phyloP scores from a whole-genome alignment of 2,888 invertebrate genomes.

The Ethmia dodecea region DNA sequence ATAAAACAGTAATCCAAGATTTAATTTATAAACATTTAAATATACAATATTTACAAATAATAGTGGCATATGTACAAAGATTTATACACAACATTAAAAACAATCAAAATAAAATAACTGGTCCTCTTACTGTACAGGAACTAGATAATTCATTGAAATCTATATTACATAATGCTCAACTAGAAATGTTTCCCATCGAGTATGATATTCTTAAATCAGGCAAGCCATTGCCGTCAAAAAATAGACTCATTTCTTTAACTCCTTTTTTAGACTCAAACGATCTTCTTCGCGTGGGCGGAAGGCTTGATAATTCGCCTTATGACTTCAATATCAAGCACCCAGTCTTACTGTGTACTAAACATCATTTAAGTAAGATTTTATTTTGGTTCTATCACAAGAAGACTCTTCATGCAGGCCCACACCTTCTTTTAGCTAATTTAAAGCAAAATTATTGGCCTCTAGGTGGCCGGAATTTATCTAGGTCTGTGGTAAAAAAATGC shows the following conservation, averaged over 20 bases:
- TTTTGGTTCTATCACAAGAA: conserved; percentile 9
- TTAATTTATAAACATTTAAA: conserved; percentile 9
- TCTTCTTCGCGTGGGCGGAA: conserved; percentile 19
- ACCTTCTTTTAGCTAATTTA: conserved; percentile 9
- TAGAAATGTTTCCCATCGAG: conserved; percentile 12
- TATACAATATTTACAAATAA: conserved; percentile 4
- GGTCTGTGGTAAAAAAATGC: conserved; percentile 10
- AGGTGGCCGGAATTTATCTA: conserved; percentile 18
- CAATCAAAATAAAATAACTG: conserved; percentile 7
- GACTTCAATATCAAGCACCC: conserved; percentile 15
- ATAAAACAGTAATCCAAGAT: not conserved
- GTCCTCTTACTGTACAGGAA: conserved; percentile 6
- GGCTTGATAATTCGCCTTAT: conserved; percentile 17
- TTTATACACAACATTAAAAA: conserved; percentile 9
- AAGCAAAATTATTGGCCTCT: conserved; percentile 17
- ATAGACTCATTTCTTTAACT: conserved; percentile 13
- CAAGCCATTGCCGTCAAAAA: conserved; percentile 9
- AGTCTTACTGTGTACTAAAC: conserved; percentile 13
- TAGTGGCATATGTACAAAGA: conserved; percentile 7
- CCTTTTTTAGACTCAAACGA: conserved; percentile 13
- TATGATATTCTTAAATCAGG: conserved; percentile 3
- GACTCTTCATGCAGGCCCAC: conserved; percentile 15
- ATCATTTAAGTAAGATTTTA: conserved; percentile 11
- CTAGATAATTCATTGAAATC: conserved; percentile 3
- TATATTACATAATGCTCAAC: conserved; percentile 4